These are phyloP conservation scores for Oreohelix idahoensis DNA, from an alignment of 1,140 invertebrate species.

Conservation along the genomic window DNA sequence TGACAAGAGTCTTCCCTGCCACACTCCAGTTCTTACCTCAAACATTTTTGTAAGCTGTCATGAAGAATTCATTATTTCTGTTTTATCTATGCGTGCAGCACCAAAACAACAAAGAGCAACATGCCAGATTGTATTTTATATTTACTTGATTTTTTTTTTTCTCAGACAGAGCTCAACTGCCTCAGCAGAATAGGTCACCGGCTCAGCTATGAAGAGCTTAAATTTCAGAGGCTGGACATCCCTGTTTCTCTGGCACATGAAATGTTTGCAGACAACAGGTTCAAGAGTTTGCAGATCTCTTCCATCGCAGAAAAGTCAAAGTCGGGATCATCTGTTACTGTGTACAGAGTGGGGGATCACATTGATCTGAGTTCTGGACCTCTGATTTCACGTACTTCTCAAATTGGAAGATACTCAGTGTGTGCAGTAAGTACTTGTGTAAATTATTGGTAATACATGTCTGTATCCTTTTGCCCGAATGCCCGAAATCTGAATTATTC, in stretches of 20 bases:
- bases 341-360: constrained; percentile 88
- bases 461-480: too few species aligned
- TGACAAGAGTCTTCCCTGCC: too few species aligned
- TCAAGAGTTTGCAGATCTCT: constrained; percentile 88
- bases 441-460: too few species aligned
- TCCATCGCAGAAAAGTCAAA: constrained; percentile 78
- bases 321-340: constrained; percentile 76
- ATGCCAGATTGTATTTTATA: too few species aligned
- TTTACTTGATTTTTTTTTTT: constrained; percentile 21
- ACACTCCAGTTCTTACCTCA: too few species aligned
- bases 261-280: constrained; percentile 89
- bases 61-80: too few species aligned
- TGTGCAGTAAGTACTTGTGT: constrained; percentile 77
- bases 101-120: too few species aligned
- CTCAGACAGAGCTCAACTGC: constrained; percentile 82
- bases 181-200: constrained; percentile 84
- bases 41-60: too few species aligned
- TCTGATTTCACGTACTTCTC: constrained; percentile 84
- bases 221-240: constrained; percentile 85
- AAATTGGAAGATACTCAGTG: constrained; percentile 84
- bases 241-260: constrained; percentile 81
- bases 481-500: too few species aligned
- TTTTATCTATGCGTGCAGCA: too few species aligned
- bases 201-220: constrained; percentile 74
- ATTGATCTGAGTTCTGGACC: constrained; percentile 94